Percentiles rank a stretch among this genome's conserved stretches.
phyloP scores from a whole-genome alignment of 2,797 vertebrate species.

The Malurus leucopterus region DNA sequence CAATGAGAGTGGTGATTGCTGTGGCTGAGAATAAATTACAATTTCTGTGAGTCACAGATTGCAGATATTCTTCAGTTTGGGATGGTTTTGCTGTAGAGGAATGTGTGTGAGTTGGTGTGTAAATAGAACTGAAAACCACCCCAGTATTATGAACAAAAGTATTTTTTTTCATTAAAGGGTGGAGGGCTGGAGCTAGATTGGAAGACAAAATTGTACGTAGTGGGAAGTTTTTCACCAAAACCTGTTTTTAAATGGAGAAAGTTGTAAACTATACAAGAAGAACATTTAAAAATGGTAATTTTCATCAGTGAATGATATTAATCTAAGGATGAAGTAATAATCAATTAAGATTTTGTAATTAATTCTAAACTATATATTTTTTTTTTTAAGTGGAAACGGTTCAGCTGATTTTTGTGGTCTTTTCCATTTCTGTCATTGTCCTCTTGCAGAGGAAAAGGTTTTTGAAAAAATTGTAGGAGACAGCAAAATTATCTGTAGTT shows the following conservation, averaged over 20 bases:
- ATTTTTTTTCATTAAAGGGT: accelerated
- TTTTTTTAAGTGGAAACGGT: neutral
- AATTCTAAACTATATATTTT: accelerated
- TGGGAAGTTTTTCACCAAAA: neutral
- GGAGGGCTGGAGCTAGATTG: neutral
- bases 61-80: neutral
- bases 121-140: neutral
- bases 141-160: neutral
- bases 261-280: neutral
- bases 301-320: neutral
- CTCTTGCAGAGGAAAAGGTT: accelerated
- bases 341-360: neutral
- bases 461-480: too few relatives aligned
- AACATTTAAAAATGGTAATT: too few relatives aligned
- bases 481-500: accelerated
- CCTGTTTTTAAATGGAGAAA: neutral
- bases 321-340: neutral
- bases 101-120: neutral
- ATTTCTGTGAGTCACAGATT: neutral
- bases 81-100: neutral
- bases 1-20: neutral
- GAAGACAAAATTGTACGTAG: neutral
- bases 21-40: neutral
- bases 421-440: neutral
- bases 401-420: accelerated